Base-by-base conservation (phyloP, 2,888 invertebrate species). In the Apodemia zela region DNA sequence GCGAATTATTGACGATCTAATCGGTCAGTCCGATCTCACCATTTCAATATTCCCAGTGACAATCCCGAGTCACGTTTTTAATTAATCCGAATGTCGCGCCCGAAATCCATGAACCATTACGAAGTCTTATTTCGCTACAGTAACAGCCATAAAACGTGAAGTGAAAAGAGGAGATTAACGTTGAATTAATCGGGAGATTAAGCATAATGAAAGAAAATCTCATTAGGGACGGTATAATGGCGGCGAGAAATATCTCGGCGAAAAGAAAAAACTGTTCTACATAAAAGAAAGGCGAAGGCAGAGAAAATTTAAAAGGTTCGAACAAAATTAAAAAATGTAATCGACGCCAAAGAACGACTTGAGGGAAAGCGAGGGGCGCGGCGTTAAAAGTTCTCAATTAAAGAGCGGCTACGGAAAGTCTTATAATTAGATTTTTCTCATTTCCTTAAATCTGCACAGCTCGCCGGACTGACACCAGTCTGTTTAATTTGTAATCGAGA, bases 161-260 rank as follows among this genome's bases (percentile, higher is more conserved):
- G 85, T 83, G 84, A 84, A 89, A 88, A 85, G 78, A 86, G 54
- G 13, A 57, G 89, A 90, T 90, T 89, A 89, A 89, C 90, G 89
- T 91, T 88, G 89, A 91, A 91, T 91, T 91, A 91, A 91, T 90
- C 91, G 91, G 89, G 77, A 91, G 91, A 91, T 91, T 91, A 90
- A 90, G 87, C 91, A 90, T 90, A 91, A 91, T 91, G 90, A 90
- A 91, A 89, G 89, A 88, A 91, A 91, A 91, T 91, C 91, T 91
- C 91, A 90, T 91, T 91, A 91, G 84, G 79, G 76, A 75, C 80
- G 78, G 88, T 85, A 88, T 89, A 90, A 90, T 89, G 85, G 90
- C 85, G 85, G 87, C 84, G 89, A 87, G 88, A 90, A 89, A 87
- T 85, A 87, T 85, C 81, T 81, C 79, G 74, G 74, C 75, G 80